Percentiles rank a stretch among this genome's conserved stretches.
Evolutionary conservation across 1,140 invertebrate genomes (phyloP).

Genomic region (Telenomus remus): DNA sequence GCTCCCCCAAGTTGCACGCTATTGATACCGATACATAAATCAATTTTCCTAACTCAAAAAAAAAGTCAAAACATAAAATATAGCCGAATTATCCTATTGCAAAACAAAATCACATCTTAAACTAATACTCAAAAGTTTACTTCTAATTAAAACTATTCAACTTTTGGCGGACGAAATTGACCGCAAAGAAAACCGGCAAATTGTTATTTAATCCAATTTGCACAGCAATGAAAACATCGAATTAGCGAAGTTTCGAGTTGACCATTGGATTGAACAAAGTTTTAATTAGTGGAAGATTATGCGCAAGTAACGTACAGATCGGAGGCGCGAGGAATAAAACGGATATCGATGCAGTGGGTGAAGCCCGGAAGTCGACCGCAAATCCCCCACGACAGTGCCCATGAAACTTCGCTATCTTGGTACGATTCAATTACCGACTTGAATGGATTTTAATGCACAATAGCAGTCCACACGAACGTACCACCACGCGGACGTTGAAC

Average conservation of each 20-base stretch:
- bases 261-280: conserved; percentile 1
- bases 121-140: no score
- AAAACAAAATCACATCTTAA: no score
- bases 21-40: conserved; percentile 39
- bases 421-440: conserved; percentile 73
- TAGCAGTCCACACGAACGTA: conserved; percentile 57
- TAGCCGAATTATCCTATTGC: no score
- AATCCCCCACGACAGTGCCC: conserved; percentile 65
- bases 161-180: no score
- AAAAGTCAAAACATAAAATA: background rate
- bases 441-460: conserved; percentile 77
- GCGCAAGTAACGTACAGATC: conserved; percentile 12
- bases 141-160: no score
- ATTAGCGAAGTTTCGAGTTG: background rate
- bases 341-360: conserved; percentile 35
- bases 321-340: conserved; percentile 16
- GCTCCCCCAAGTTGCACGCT: conserved; percentile 5
- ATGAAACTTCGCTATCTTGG: conserved; percentile 71
- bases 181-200: no score
- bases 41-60: conserved; percentile 9
- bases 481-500: conserved; percentile 56
- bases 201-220: no score
- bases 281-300: conserved; percentile 13
- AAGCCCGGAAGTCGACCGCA: conserved; percentile 71
- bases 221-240: background rate